A percentile compares a stretch with the other conserved stretches of the same genome.
These are phyloP conservation scores for Elachura formosa DNA, from an alignment of 2,113 vertebrate genomes.

Conservation along the genomic window DNA sequence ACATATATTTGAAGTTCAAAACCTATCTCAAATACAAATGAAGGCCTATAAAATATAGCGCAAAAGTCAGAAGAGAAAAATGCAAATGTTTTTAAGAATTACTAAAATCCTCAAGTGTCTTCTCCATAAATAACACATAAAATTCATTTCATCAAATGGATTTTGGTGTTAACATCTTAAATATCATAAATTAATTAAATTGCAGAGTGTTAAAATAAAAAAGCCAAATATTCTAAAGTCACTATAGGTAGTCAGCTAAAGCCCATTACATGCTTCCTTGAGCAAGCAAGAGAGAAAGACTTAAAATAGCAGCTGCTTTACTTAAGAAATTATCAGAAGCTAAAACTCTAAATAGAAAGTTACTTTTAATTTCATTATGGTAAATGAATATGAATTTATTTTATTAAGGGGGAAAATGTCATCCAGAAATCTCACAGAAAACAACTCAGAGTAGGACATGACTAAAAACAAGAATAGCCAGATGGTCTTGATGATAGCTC, in stretches of 20 bases:
- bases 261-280: background rate
- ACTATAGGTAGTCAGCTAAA: background rate
- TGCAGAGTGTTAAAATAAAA: background rate
- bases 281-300: background rate
- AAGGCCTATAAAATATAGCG: constrained; percentile 59
- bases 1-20: constrained; percentile 77
- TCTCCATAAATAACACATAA: constrained; percentile 67
- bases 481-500: background rate
- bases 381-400: background rate
- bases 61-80: constrained; percentile 70
- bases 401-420: background rate
- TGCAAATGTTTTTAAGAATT: constrained; percentile 71
- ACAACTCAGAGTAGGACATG: background rate
- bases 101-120: constrained; percentile 72
- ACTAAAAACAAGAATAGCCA: background rate
- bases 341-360: background rate
- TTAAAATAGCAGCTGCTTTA: background rate
- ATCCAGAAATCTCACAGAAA: background rate
- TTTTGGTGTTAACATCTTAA: constrained; percentile 13
- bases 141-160: constrained; percentile 68
- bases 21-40: constrained; percentile 75
- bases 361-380: background rate
- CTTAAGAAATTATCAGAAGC: background rate
- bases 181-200: constrained; percentile 21
- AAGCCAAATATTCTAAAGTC: background rate